These are phyloP conservation scores for Catostylus mosaicus DNA, from an alignment of 30 jellyfish, hydroid and myxozoan genomes.

Conservation along the genomic window DNA sequence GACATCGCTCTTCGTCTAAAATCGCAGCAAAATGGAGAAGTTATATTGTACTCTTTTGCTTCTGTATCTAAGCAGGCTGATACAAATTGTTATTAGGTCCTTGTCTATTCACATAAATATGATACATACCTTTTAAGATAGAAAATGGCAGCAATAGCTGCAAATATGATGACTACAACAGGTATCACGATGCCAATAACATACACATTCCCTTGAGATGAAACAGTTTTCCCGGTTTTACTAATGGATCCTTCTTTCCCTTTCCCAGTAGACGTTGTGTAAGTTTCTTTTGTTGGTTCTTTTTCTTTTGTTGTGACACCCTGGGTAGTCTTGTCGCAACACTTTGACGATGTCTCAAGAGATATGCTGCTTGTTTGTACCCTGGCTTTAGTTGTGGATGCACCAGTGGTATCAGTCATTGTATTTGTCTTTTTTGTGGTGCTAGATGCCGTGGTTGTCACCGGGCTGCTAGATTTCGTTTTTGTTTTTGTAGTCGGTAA, in stretches of 20 bases:
- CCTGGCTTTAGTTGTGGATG: no score
- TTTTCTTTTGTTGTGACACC: neutral
- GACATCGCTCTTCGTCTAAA: neutral
- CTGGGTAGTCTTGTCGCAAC: neutral
- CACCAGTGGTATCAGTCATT: neutral
- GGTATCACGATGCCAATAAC: slow-evolving; percentile 3
- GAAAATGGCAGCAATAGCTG: neutral
- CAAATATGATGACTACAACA: neutral
- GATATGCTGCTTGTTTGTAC: no score
- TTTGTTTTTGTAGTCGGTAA: neutral
- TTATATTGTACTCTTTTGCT: no score
- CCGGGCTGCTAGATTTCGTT: neutral
- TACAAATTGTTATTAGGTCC: no score
- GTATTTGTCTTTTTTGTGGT: neutral
- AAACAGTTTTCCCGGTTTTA: neutral
- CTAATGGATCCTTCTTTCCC: neutral
- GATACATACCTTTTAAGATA: neutral
- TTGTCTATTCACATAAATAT: no score
- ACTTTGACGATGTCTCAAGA: neutral
- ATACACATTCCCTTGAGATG: neutral
- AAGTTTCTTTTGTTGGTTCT: neutral
- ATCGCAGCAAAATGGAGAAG: no score
- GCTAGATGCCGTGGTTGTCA: neutral
- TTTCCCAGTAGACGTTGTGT: neutral
- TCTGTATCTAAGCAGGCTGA: no score